Evolutionary conservation across 2,888 invertebrate genomes (phyloP), one percentile per base, ranked within the genome.

Genomic region (Watsonalla binaria): DNA sequence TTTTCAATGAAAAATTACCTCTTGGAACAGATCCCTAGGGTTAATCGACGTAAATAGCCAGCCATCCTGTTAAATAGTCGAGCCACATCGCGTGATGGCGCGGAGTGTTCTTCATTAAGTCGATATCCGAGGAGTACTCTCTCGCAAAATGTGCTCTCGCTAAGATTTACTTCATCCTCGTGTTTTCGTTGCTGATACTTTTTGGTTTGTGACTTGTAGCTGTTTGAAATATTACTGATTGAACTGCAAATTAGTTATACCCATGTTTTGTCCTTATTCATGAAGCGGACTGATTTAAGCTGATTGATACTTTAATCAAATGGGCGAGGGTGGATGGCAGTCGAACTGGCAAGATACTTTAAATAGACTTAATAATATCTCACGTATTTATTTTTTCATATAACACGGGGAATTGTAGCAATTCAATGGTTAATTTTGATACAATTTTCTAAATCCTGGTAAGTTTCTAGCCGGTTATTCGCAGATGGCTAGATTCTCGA

Each of bases 91-190:
- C 65, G 71, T 70, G 75, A 71, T 74, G 74, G 67, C 62, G 66
- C 65, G 61, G 72, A 80, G 75, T 76, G 76, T 73, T 78, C 78
- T 82, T 82, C 78, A 80, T 82, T 81, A 81, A 73, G 72, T 72
- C 80, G 75, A 80, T 79, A 80, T 74, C 78, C 73, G 68, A 64
- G 57, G 63, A 63, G 60, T 64, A 66, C 60, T 63, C 67, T 67
- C 64, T 66, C 61, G 66, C 57, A 60, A 72, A 74, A 72, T 71
- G 72, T 65, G 66, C 66, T 64, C 63, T 66, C 62, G 58, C 63
- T 60, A 62, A 71, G 70, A 74, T 73, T 73, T 70, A 67, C 65
- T 66, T 62, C 63, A 60, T 57, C 42, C 52, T 50, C 46, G 56
- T 54, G 56, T 54, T 60, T 58, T 56, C 46, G 46, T 35, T 34